phyloP scores from a whole-genome alignment of 2,113 vertebrate genomes.

The Saimiri boliviensis region DNA sequence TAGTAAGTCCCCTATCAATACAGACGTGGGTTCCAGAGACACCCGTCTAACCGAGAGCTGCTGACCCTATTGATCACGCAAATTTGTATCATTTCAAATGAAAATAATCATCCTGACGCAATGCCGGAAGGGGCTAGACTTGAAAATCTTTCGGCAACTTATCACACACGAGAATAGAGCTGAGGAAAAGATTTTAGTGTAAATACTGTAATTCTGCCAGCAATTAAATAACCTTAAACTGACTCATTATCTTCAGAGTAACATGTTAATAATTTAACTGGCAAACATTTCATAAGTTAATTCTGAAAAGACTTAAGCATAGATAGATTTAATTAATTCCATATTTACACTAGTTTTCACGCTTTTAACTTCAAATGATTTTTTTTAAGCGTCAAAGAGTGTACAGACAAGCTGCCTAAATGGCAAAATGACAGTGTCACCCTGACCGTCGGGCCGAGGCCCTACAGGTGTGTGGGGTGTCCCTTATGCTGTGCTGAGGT shows the following conservation, averaged over 20 bases:
- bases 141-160: accelerated
- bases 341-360: constrained; percentile 42
- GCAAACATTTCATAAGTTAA: constrained; percentile 60
- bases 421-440: neutral
- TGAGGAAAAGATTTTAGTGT: neutral
- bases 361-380: neutral
- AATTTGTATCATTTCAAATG: neutral
- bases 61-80: neutral
- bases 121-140: neutral
- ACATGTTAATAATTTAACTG: constrained; percentile 68
- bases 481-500: too few species aligned
- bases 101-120: neutral
- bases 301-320: constrained; percentile 47
- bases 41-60: neutral
- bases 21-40: neutral
- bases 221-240: constrained; percentile 63
- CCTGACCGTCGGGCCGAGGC: too few species aligned
- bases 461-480: too few species aligned
- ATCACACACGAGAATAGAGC: neutral
- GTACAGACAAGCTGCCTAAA: neutral
- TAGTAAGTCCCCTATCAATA: neutral
- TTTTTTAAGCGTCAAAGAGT: neutral
- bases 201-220: constrained; percentile 7
- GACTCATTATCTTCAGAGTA: constrained; percentile 67
- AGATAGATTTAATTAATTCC: constrained; percentile 67